Percentiles rank a stretch among this genome's conserved stretches.
phyloP scores from a whole-genome alignment of 2,888 invertebrate genomes.

The Eupithecia dodoneata region DNA sequence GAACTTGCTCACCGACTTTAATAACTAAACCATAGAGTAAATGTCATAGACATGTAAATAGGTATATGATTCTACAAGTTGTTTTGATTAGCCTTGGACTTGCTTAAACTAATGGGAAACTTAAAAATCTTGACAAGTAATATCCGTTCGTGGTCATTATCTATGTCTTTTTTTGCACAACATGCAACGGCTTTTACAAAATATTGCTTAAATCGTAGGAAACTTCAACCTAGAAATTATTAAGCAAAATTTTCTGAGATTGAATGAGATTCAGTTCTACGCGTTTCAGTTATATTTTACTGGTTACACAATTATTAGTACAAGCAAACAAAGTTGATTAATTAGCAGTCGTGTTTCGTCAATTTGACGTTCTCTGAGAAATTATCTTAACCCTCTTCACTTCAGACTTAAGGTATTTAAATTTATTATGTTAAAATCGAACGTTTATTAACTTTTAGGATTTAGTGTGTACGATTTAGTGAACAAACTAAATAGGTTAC shows the following conservation, averaged over 20 bases:
- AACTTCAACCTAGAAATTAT: neutral
- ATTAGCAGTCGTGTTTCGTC: constrained; percentile 58
- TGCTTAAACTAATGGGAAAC: neutral
- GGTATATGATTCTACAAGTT: neutral
- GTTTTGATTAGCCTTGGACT: neutral
- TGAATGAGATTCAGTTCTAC: constrained; percentile 21
- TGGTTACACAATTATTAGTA: constrained; percentile 48
- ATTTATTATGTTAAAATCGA: neutral
- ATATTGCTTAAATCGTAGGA: neutral
- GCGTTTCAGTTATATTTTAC: constrained; percentile 20
- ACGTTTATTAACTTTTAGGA: neutral
- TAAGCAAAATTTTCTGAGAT: neutral
- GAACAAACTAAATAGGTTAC: constrained; percentile 1
- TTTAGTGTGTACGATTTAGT: neutral
- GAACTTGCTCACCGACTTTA: constrained; percentile 47
- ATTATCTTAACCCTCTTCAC: constrained; percentile 43
- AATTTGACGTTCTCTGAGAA: constrained; percentile 61
- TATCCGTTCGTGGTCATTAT: neutral
- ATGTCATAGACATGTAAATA: constrained; percentile 13
- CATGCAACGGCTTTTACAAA: neutral
- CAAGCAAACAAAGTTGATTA: constrained; percentile 60
- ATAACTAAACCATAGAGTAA: constrained; percentile 43
- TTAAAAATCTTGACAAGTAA: neutral
- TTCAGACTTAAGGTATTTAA: neutral
- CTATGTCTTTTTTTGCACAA: neutral